Percentiles rank a stretch among this genome's conserved stretches.
Evolutionary conservation across 1,140 invertebrate genomes (phyloP).

Genomic region (Limonius californicus): DNA sequence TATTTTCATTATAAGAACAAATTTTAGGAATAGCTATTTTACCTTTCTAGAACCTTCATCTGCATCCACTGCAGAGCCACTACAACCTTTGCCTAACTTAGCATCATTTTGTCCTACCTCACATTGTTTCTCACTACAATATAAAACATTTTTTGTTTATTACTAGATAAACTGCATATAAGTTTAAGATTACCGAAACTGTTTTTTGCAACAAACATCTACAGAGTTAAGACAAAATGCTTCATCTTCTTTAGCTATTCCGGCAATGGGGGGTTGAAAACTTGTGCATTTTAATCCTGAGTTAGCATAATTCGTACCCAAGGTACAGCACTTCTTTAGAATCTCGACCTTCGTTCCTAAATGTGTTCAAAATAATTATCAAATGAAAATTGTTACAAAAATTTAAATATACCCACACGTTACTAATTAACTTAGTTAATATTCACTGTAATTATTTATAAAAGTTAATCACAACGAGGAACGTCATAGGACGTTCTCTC

Average conservation of each 20-base stretch:
- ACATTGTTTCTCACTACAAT: slow-evolving; percentile 32
- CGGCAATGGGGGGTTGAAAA: slow-evolving; percentile 35
- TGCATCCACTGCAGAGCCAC: not conserved
- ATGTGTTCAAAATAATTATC: slow-evolving; percentile 5
- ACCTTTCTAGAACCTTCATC: slow-evolving; percentile 23
- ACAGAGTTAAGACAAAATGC: slow-evolving; percentile 33
- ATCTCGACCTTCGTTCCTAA: slow-evolving; percentile 33
- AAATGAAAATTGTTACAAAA: not conserved
- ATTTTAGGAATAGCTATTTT: slow-evolving; percentile 14
- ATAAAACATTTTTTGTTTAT: no score
- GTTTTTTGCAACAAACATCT: slow-evolving; percentile 40
- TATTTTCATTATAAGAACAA: not conserved
- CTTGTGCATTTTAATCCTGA: slow-evolving; percentile 31
- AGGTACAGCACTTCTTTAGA: slow-evolving; percentile 37
- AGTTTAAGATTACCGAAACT: slow-evolving; percentile 27
- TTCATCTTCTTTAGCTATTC: slow-evolving; percentile 32
- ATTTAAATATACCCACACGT: not conserved
- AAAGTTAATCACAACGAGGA: no score
- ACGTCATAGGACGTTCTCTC: no score
- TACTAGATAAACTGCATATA: no score
- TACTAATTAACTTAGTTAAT: no score
- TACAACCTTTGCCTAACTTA: slow-evolving; percentile 18
- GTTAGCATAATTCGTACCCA: slow-evolving; percentile 39
- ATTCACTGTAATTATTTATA: no score
- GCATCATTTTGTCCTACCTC: slow-evolving; percentile 30